A percentile compares a stretch with the other conserved stretches of the same genome.
Evolutionary conservation across 2,797 vertebrate species (phyloP).

Genomic region (Sebastes itinus): DNA sequence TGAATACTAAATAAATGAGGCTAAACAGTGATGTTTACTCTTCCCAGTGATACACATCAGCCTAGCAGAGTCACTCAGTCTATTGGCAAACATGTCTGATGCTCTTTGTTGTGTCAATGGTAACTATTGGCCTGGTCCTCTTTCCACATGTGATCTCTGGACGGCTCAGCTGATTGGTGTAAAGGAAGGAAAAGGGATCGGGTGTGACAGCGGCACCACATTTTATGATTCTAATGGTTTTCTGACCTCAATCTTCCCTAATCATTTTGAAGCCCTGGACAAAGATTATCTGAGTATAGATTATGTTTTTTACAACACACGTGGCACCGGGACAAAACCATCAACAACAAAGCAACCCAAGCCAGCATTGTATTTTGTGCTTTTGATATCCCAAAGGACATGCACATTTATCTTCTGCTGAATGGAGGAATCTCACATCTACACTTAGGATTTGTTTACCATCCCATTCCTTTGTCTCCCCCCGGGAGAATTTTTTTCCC

Average conservation of each 20-base stretch:
- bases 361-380: constrained; percentile 35
- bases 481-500: constrained; percentile 64
- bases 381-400: constrained; percentile 49
- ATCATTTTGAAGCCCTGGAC: constrained; percentile 75
- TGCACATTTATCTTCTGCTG: constrained; percentile 51
- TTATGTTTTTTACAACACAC: constrained; percentile 76
- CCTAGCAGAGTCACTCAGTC: constrained; percentile 32
- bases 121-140: constrained; percentile 52
- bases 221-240: constrained; percentile 81
- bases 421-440: constrained; percentile 61
- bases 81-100: constrained; percentile 37
- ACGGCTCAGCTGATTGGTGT: constrained; percentile 51
- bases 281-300: constrained; percentile 79
- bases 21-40: neutral
- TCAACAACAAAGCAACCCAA: constrained; percentile 11
- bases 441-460: constrained; percentile 74
- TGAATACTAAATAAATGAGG: neutral
- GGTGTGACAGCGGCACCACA: constrained; percentile 46
- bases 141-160: constrained; percentile 54
- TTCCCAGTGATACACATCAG: neutral
- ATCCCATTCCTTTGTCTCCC: constrained; percentile 70
- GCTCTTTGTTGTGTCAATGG: constrained; percentile 52
- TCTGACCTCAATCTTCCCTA: constrained; percentile 85
- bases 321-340: constrained; percentile 41
- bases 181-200: constrained; percentile 44